phyloP scores from a whole-genome alignment of 2,113 vertebrate genomes.

The Paracanthobrama guichenoti region DNA sequence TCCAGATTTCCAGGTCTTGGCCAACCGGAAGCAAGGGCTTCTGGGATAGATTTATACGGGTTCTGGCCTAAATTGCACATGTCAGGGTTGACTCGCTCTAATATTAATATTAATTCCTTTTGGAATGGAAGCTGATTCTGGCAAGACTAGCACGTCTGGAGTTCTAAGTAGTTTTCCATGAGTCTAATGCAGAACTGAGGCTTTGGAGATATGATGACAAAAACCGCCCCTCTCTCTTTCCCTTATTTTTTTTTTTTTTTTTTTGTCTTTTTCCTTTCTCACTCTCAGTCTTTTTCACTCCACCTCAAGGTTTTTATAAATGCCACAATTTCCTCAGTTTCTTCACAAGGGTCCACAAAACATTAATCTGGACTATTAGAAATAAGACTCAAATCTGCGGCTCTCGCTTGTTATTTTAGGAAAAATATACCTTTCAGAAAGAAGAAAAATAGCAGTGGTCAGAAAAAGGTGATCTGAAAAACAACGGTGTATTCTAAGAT shows the following conservation, averaged over 20 bases:
- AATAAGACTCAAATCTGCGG: conserved; percentile 35
- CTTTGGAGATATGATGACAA: conserved; percentile 73
- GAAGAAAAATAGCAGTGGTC: conserved; percentile 13
- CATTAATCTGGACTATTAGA: conserved; percentile 48
- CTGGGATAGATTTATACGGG: conserved; percentile 74
- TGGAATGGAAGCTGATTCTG: conserved; percentile 68
- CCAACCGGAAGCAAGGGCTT: conserved; percentile 67
- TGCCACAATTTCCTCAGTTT: conserved; percentile 62
- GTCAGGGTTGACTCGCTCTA: conserved; percentile 70
- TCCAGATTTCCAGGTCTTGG: conserved; percentile 62
- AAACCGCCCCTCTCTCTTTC: conserved; percentile 62
- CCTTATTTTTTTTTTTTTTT: conserved; percentile 44
- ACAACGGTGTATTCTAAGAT: not conserved
- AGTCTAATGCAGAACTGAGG: conserved; percentile 69
- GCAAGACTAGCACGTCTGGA: conserved; percentile 68
- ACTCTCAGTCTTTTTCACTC: conserved; percentile 41
- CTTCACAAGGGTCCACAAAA: conserved; percentile 56
- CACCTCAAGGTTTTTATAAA: conserved; percentile 63
- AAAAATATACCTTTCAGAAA: conserved; percentile 50
- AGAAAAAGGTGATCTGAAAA: not conserved
- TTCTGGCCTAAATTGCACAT: conserved; percentile 72
- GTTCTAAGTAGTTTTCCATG: conserved; percentile 74
- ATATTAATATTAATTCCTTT: conserved; percentile 76
- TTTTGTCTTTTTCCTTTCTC: conserved; percentile 26
- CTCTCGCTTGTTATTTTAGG: conserved; percentile 36